phyloP scores from a whole-genome alignment of 2,797 vertebrate species.

The Sus cebifrons region DNA sequence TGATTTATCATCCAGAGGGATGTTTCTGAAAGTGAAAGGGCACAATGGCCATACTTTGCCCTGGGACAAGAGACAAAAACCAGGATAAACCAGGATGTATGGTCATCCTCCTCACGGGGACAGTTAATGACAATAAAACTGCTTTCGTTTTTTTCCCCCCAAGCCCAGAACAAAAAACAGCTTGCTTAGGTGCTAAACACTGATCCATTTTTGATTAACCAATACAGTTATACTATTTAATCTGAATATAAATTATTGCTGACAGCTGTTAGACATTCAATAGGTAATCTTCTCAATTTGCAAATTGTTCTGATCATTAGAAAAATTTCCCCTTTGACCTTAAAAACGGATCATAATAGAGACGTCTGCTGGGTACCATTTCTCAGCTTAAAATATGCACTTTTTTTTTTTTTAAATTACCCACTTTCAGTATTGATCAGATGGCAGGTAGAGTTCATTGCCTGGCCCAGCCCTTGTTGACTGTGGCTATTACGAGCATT shows the following conservation, averaged over 20 bases:
- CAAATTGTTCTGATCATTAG: neutral
- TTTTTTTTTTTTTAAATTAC: slow-evolving; percentile 24
- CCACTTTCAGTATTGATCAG: neutral
- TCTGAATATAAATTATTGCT: slow-evolving; percentile 34
- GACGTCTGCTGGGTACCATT: neutral
- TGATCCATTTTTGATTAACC: neutral
- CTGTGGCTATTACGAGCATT: neutral
- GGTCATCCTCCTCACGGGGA: neutral
- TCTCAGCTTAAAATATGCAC: neutral
- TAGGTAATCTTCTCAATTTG: neutral
- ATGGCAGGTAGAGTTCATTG: neutral
- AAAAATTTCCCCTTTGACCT: neutral
- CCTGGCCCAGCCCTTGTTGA: neutral
- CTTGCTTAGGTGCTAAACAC: neutral
- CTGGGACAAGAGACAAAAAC: neutral
- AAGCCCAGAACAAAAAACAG: neutral
- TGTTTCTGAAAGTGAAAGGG: neutral
- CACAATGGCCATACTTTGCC: neutral
- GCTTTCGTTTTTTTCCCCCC: neutral
- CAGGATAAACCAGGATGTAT: neutral
- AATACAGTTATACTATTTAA: slow-evolving; percentile 33
- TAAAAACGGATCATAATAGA: slow-evolving; percentile 4
- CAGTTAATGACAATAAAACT: neutral
- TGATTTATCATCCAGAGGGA: neutral
- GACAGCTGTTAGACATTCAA: slow-evolving; percentile 15